These are phyloP conservation scores for Isotomurus palustris DNA, from an alignment of 2,888 invertebrate genomes.

Conservation along the genomic window DNA sequence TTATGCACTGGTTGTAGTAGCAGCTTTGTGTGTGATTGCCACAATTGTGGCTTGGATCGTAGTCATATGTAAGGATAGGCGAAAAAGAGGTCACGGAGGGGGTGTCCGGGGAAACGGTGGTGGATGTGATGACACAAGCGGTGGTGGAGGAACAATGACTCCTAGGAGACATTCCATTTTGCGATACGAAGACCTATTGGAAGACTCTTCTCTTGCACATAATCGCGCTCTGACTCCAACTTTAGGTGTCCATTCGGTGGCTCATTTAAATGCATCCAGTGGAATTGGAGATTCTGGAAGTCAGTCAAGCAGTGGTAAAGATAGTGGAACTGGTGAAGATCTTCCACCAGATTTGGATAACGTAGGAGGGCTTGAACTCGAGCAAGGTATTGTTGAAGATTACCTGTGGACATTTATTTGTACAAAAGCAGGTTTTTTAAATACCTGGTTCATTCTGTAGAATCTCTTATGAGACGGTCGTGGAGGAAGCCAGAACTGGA, in stretches of 20 bases:
- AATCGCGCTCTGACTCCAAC: too few species aligned
- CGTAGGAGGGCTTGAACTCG: constrained; percentile 4
- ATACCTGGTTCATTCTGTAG: constrained; percentile 5
- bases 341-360: constrained; percentile 43
- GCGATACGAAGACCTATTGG: constrained; percentile 32
- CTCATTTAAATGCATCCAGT: constrained; percentile 18
- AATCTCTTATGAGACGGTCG: constrained; percentile 33
- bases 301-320: constrained; percentile 71
- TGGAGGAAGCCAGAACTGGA: constrained; percentile 34
- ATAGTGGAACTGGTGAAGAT: constrained; percentile 72
- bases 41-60: neutral
- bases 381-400: neutral
- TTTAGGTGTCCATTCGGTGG: too few species aligned
- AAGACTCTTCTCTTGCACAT: too few species aligned
- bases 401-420: neutral
- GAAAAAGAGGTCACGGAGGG: neutral
- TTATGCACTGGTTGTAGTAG: neutral
- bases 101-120: neutral
- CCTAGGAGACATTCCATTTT: constrained; percentile 24
- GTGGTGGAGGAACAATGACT: too few species aligned
- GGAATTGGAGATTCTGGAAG: constrained; percentile 50
- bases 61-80: neutral
- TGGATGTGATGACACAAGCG: too few species aligned
- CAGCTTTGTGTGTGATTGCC: neutral
- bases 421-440: neutral